Evolutionary conservation across 2,888 invertebrate genomes (phyloP).

Genomic region (Sarcophaga carnaria): DNA sequence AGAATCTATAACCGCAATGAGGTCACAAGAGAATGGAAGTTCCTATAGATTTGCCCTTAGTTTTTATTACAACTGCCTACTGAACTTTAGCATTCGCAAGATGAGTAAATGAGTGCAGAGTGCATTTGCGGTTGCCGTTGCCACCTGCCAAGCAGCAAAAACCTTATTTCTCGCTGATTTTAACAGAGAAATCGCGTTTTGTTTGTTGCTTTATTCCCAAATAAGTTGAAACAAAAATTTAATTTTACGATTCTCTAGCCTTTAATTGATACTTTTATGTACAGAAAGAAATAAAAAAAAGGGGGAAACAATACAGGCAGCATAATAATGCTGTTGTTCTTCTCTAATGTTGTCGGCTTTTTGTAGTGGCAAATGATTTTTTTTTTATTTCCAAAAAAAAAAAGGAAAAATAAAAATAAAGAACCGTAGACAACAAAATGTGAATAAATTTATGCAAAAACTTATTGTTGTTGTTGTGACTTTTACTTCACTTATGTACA

Average conservation of each 20-base stretch:
- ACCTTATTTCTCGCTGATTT: neutral
- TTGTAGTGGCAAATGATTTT: conserved; percentile 30
- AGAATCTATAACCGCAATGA: no score
- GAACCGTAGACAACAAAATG: conserved; percentile 17
- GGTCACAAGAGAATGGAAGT: no score
- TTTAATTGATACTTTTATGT: conserved; percentile 65
- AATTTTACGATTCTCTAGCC: conserved; percentile 61
- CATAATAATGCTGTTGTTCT: conserved; percentile 1
- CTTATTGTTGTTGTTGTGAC: conserved; percentile 22
- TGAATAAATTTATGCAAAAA: conserved; percentile 62
- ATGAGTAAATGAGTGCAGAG: neutral
- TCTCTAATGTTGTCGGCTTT: conserved; percentile 42
- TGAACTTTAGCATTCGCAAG: no score
- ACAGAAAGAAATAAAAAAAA: conserved; percentile 12
- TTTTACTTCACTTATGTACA: conserved; percentile 46
- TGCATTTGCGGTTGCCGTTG: neutral
- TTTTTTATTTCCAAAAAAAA: conserved; percentile 1
- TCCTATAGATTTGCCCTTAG: no score
- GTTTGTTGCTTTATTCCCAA: conserved; percentile 21
- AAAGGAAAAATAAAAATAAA: neutral
- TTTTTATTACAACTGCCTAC: no score
- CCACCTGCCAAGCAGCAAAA: neutral
- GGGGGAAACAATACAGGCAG: neutral
- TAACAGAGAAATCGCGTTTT: conserved; percentile 28
- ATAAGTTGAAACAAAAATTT: conserved; percentile 30